A percentile compares a stretch with the other conserved stretches of the same genome.
Evolutionary conservation across 2,888 invertebrate genomes (phyloP).

Genomic region (Catonia carolina): DNA sequence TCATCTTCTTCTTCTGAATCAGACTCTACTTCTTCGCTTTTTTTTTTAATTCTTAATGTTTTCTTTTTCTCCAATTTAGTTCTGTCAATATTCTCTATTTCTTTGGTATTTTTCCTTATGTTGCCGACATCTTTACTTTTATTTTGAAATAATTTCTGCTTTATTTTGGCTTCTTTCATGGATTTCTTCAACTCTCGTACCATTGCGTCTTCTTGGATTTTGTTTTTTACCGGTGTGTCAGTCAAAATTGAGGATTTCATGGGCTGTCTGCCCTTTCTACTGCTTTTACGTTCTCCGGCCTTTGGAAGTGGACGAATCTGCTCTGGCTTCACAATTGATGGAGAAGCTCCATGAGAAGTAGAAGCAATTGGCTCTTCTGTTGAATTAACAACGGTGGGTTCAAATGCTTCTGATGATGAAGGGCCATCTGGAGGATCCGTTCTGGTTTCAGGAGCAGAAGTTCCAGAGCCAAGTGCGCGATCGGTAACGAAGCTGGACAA

Average conservation of each 20-base stretch:
- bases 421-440: background rate
- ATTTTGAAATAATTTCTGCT: background rate
- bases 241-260: conserved; percentile 18
- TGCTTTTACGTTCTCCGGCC: conserved; percentile 11
- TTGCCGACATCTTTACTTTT: background rate
- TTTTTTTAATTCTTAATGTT: no score
- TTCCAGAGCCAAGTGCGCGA: background rate
- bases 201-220: background rate
- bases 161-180: background rate
- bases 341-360: no score
- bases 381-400: no score
- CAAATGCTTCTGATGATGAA: no score
- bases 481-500: conserved; percentile 14
- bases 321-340: no score
- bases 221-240: conserved; percentile 16
- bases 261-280: conserved; percentile 11
- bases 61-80: background rate
- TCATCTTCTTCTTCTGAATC: conserved; percentile 12
- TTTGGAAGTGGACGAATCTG: conserved; percentile 13
- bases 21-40: no score
- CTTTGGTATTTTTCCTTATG: background rate
- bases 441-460: background rate
- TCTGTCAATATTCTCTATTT: background rate
- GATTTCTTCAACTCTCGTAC: background rate
- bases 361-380: no score